These are phyloP conservation scores for Radopholus similis DNA, from an alignment of 1,140 invertebrate genomes.

Conservation along the genomic window DNA sequence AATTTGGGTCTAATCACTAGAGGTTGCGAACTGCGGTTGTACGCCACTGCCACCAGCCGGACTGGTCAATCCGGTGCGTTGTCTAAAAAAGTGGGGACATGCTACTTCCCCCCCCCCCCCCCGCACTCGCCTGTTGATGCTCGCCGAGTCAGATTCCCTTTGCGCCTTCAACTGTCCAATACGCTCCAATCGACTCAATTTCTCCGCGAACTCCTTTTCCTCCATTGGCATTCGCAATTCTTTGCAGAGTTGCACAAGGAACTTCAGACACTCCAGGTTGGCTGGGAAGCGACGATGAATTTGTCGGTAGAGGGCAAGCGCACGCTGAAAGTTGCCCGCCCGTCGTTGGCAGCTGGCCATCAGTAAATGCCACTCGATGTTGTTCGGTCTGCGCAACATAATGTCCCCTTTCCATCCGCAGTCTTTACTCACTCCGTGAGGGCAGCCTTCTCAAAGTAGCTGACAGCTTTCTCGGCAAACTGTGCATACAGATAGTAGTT, in stretches of 20 bases:
- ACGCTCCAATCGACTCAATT: constrained; percentile 78
- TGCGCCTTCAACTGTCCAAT: constrained; percentile 69
- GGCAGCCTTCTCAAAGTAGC: constrained; percentile 80
- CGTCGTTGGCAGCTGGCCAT: constrained; percentile 56
- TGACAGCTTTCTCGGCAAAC: constrained; percentile 80
- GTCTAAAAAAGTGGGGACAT: constrained; percentile 12
- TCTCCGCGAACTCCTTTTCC: constrained; percentile 72
- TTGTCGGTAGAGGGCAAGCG: constrained; percentile 52
- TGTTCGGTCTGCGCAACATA: constrained; percentile 49
- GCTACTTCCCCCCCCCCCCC: constrained; percentile 6
- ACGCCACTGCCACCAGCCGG: not conserved
- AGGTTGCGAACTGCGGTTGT: not conserved
- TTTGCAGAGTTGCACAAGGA: constrained; percentile 74
- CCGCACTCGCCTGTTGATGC: not conserved
- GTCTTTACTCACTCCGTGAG: constrained; percentile 70
- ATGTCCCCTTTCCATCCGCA: not conserved
- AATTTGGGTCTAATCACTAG: constrained; percentile 5
- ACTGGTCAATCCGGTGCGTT: not conserved
- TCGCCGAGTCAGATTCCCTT: constrained; percentile 52
- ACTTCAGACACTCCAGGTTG: constrained; percentile 67
- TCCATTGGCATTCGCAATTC: constrained; percentile 77
- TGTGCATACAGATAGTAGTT: constrained; percentile 85
- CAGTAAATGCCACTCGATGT: constrained; percentile 59
- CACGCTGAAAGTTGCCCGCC: constrained; percentile 57
- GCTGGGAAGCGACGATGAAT: constrained; percentile 56